A percentile compares a stretch with the other conserved stretches of the same genome.
Evolutionary conservation across 2,113 vertebrate genomes (phyloP).

Genomic region (Antennarius striatus): DNA sequence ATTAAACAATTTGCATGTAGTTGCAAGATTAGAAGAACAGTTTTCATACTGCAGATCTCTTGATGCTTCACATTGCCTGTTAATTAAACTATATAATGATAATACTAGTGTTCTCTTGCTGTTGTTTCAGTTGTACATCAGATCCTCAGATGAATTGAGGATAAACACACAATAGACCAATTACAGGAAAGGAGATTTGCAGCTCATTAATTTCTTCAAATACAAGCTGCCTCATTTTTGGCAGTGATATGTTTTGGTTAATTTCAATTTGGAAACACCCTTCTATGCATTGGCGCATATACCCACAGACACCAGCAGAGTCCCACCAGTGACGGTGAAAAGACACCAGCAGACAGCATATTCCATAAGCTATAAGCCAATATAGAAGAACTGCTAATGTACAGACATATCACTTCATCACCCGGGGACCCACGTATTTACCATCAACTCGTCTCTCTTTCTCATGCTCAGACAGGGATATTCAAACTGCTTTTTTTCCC

Average conservation of each 20-base stretch:
- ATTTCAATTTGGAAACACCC: conserved; percentile 52
- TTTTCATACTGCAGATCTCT: not conserved
- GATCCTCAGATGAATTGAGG: too few species aligned
- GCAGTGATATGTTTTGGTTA: conserved; percentile 28
- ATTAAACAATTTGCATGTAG: not conserved
- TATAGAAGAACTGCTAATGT: conserved; percentile 61
- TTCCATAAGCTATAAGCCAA: conserved; percentile 41
- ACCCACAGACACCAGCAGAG: conserved; percentile 27
- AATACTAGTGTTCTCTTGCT: too few species aligned
- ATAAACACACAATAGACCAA: conserved; percentile 6
- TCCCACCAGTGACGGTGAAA: conserved; percentile 62
- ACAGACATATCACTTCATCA: conserved; percentile 28
- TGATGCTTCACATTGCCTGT: not conserved
- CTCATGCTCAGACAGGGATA: not conserved
- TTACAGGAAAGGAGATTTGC: conserved; percentile 12
- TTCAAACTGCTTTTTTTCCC: too few species aligned
- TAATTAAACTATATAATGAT: not conserved
- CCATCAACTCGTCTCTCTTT: not conserved
- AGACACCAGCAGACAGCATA: conserved; percentile 53
- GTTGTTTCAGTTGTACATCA: too few species aligned
- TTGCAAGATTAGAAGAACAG: not conserved
- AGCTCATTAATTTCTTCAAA: conserved; percentile 27
- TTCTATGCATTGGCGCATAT: not conserved
- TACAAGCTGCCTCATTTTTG: conserved; percentile 29
- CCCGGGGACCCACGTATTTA: not conserved